Base-by-base conservation (phyloP, 1,140 invertebrate species). In the Bradynema listronoti region DNA sequence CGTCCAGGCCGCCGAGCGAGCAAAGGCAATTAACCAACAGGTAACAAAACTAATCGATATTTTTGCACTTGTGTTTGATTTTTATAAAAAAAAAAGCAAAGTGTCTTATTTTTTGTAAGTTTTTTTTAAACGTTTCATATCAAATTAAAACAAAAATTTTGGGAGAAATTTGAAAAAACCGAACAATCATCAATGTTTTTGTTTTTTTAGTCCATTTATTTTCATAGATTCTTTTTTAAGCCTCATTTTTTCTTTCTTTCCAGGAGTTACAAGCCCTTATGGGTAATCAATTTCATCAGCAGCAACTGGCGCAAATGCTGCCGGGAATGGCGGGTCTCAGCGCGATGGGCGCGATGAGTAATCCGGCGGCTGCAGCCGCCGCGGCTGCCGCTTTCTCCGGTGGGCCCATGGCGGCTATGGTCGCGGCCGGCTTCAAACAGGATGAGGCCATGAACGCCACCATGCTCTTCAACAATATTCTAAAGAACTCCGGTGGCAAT, bases 1-100 rank as follows among this genome's bases (percentile, higher is more conserved):
- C 56, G 89, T 91, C n/a, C 87, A 88, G 61, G 92, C 94, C 2
- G 89, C 97, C 45, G 94, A 99, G 80, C 83, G 94, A 78, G 93
- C 94, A 64, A 97, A 98, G 83, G 91, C 97, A 84, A 90, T 99
- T 68, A 95, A 91, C 67, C 90, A 50, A 2, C 59, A 70, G 30
- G 70, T 66, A 42, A 14, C n/a, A n/a, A n/a, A n/a, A n/a, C n/a
- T n/a, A n/a, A n/a, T n/a, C n/a, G n/a, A n/a, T n/a, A n/a, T n/a
- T n/a, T n/a, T n/a, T n/a, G n/a, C n/a, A n/a, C n/a, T n/a, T n/a
- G n/a, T n/a, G n/a, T n/a, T n/a, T n/a, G n/a, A n/a, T n/a, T n/a
- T n/a, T n/a, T n/a, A n/a, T n/a, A 39, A 19, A 19, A 14, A 19
- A 19, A 14, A 39, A 39, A 19, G 14, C 36, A 39, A 39, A 39